These are phyloP conservation scores for Callimorpha dominula DNA, from an alignment of 2,888 invertebrate genomes.

Conservation along the genomic window DNA sequence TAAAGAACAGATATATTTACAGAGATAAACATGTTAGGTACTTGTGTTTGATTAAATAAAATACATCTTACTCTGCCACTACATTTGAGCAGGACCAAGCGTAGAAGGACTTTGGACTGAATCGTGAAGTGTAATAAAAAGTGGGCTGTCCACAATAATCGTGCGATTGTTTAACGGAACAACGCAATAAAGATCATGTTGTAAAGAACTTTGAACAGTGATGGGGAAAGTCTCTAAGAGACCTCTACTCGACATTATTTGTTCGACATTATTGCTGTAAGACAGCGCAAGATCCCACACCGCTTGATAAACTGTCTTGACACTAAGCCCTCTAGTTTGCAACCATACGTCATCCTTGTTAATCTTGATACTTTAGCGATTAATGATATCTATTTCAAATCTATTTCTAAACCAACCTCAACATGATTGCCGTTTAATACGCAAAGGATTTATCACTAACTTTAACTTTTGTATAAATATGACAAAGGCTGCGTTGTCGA, in stretches of 20 bases:
- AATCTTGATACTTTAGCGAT: background rate
- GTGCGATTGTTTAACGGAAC: background rate
- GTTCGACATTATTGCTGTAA: background rate
- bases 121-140: background rate
- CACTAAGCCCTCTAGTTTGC: background rate
- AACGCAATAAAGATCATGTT: background rate
- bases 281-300: too few species aligned
- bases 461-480: slow-evolving; percentile 26
- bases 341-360: background rate
- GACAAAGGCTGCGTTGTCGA: background rate
- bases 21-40: too few species aligned
- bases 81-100: background rate
- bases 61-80: background rate
- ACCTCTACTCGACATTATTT: background rate
- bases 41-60: background rate
- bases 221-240: background rate
- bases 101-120: background rate
- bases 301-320: background rate
- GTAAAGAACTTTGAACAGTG: background rate
- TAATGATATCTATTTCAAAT: background rate
- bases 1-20: too few species aligned
- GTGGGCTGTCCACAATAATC: background rate
- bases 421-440: slow-evolving; percentile 8
- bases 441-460: slow-evolving; percentile 28
- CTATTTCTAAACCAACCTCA: background rate